Evolutionary conservation across 2,797 vertebrate species (phyloP), one percentile per base, ranked within the genome.

Genomic region (Coracias cyanogaster): DNA sequence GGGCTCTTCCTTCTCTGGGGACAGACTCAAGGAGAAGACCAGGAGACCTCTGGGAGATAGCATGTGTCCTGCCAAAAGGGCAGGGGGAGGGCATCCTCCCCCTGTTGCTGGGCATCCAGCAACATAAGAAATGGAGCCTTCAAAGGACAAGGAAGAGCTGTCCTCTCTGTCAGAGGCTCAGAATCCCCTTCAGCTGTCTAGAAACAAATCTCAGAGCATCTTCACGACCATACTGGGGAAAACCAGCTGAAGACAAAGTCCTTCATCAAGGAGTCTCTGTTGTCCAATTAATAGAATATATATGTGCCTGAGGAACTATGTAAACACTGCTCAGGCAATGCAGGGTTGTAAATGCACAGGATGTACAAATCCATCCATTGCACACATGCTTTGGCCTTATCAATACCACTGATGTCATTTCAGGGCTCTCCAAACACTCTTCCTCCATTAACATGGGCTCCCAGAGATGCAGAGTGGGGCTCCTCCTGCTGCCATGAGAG

Each of bases 41-140:
- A 12, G 2, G 7, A 69, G 21, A 43, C 22, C 24, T 48, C 33
- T 29, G 51, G 33, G 39, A 43, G 52, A 45, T 12, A 25, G 12
- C 1, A 0, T 10, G 18, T 29, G 28, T 33, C 60, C 24, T 72
- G 10, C 46, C 31, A 25, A 3, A 0, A 11, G 10, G 54, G 43
- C 70, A 70, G 22, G 55, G 10, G 3, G 2, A 37, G 35, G 37
- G 37, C 37, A 37, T 37, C 37, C 37, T 37, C 37, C 37, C 37
- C 37, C 37, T 37, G 37, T 37, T 37, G 37, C 37, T 37, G 37
- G 37, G 10, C 37, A 37, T 37, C 45, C 41, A 39, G 18, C 14
- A 8, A 21, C 15, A 46, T 20, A 31, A 35, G 28, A 77, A 72
- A 64, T 3, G 5, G 21, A 55, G 21, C 21, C 33, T 86, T 71